Base-by-base conservation (phyloP, 1,140 invertebrate species). In the Meloidogyne exigua region DNA sequence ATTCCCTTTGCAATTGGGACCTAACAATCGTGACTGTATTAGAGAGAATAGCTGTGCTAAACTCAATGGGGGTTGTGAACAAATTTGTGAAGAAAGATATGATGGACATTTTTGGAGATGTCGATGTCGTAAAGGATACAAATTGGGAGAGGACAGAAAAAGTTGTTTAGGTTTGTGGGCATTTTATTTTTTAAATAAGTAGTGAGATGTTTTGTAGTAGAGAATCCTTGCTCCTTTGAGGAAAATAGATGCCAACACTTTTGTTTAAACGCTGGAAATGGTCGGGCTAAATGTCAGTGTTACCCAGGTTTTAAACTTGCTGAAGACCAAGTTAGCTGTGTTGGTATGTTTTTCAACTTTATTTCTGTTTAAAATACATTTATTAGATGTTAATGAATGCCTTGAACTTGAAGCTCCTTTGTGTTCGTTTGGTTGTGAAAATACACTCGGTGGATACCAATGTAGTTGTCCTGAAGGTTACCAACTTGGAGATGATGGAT, bases 391-490 rank as follows among this genome's bases (percentile, higher is more conserved):
- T 12, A 83, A 85, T 65, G 84, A 85, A 75, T 87, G 80, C 23
- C 21, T 78, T 3, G 68, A 76, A 63, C 68, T 73, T 63, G 39
- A 79, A 23, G 36, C 73, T 13, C 13, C 21, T 62, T 42, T 67
- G 1, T 81, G 71, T 66, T 66, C 25, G 28, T 72, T 78, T 68
- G 42, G 26, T 3, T 96, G 95, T 88, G 91, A 92, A 70, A 97
- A 97, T 85, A 92, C 92, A 23, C 91, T 92, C 39, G 95, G 95
- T 67, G 93, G 93, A 25, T 96, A 95, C 89, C 92, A 92, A 73
- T 97, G 95, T 85, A 92, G 93, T 81, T 97, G 95, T 83, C 63
- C 81, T 44, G 64, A 78, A 23, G 85, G 84, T 1, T 83, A 86
- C 73, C 74, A 81, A 21, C 69, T 88, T 23, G 74, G 87, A 72